A percentile compares a stretch with the other conserved stretches of the same genome.
These are phyloP conservation scores for Apeira syringaria DNA, from an alignment of 2,888 invertebrate species.

Conservation along the genomic window DNA sequence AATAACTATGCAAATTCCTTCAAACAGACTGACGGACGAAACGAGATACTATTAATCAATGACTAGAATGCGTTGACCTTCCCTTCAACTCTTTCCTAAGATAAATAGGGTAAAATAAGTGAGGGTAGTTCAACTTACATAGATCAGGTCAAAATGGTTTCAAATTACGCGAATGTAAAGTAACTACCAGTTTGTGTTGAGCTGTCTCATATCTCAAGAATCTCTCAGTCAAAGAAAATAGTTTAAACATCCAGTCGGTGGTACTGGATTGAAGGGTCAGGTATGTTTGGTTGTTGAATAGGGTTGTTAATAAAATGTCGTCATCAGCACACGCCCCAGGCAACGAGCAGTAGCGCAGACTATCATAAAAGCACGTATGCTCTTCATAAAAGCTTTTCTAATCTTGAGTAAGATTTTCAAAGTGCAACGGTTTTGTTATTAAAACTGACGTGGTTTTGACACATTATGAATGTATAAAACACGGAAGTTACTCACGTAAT, in stretches of 20 bases:
- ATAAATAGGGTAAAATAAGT: not conserved
- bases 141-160: conserved; percentile 18
- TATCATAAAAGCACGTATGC: conserved; percentile 23
- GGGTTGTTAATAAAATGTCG: conserved; percentile 49
- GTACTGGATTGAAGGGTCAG: conserved; percentile 19
- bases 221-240: not conserved
- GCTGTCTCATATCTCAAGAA: conserved; percentile 20
- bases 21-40: conserved; percentile 43
- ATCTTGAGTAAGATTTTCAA: too few species aligned
- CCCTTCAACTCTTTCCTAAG: not conserved
- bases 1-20: conserved; percentile 70
- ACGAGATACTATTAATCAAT: not conserved
- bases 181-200: conserved; percentile 29
- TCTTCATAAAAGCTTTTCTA: too few species aligned
- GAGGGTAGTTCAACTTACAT: not conserved
- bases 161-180: conserved; percentile 29
- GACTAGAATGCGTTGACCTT: conserved; percentile 6
- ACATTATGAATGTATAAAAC: too few species aligned
- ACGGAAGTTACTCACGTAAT: too few species aligned
- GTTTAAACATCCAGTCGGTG: not conserved
- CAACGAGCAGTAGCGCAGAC: conserved; percentile 31
- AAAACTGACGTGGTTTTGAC: too few species aligned
- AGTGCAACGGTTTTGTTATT: too few species aligned
- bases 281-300: conserved; percentile 26
- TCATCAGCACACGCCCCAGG: conserved; percentile 52